These are phyloP conservation scores for Temnothorax rugatulus DNA, from an alignment of 2,888 invertebrate genomes.

Conservation along the genomic window DNA sequence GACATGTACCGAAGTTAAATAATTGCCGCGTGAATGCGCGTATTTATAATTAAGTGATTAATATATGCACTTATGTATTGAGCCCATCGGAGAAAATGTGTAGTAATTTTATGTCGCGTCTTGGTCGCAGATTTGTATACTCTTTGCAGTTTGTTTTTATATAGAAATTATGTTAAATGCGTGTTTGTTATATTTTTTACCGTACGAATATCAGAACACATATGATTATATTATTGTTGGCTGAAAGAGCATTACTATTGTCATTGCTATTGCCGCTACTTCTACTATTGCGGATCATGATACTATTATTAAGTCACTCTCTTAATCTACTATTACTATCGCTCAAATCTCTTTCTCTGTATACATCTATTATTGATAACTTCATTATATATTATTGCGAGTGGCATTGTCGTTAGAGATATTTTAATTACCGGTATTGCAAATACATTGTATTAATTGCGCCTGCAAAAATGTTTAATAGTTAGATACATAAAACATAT, in stretches of 20 bases:
- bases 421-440: constrained; percentile 70
- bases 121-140: constrained; percentile 17
- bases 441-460: constrained; percentile 71
- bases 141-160: constrained; percentile 37
- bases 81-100: constrained; percentile 13
- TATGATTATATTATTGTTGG: constrained; percentile 60
- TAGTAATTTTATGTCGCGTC: constrained; percentile 34
- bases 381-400: constrained; percentile 67
- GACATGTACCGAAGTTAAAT: constrained; percentile 26
- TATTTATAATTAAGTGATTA: constrained; percentile 49
- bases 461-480: constrained; percentile 70
- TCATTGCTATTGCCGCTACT: constrained; percentile 64
- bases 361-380: constrained; percentile 52
- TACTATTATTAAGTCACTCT: constrained; percentile 62
- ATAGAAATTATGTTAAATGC: constrained; percentile 43
- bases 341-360: constrained; percentile 36
- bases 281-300: constrained; percentile 61
- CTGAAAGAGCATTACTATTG: constrained; percentile 37
- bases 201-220: constrained; percentile 32
- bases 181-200: constrained; percentile 39
- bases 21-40: constrained; percentile 41
- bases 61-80: constrained; percentile 25
- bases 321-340: constrained; percentile 65
- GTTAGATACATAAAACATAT: constrained; percentile 77
- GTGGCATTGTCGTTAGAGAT: constrained; percentile 69